Evolutionary conservation across 2,888 invertebrate genomes (phyloP).

Genomic region (Selenia dentaria): DNA sequence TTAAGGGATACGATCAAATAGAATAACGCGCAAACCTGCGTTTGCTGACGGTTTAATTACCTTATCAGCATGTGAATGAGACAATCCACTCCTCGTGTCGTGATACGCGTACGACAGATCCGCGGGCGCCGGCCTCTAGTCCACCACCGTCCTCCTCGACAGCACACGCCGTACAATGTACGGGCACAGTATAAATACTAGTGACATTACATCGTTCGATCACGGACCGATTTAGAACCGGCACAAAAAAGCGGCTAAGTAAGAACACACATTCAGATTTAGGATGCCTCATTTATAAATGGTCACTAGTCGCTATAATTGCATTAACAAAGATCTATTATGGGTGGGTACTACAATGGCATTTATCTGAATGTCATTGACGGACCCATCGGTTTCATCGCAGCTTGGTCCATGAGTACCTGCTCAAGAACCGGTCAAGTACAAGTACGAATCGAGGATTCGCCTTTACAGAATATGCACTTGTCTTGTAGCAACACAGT

Average conservation of each 20-base stretch:
- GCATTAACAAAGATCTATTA: neutral
- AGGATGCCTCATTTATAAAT: constrained; percentile 8
- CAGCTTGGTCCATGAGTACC: no score
- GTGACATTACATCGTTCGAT: neutral
- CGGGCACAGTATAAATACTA: neutral
- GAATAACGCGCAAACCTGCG: constrained; percentile 2
- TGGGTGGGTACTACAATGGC: neutral
- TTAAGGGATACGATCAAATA: no score
- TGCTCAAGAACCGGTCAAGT: no score
- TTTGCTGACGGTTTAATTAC: constrained; percentile 20
- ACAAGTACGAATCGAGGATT: no score
- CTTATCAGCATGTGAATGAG: constrained; percentile 30
- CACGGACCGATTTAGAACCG: neutral
- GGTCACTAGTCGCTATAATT: no score
- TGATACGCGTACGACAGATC: constrained; percentile 24
- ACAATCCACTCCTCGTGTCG: constrained; percentile 26
- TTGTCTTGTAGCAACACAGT: no score
- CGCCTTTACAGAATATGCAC: no score
- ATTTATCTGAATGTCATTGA: constrained; percentile 1
- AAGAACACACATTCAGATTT: constrained; percentile 12
- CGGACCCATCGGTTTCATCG: neutral
- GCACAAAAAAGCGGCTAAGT: constrained; percentile 29
- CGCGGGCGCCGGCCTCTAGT: neutral
- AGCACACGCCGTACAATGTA: neutral
- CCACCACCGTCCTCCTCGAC: neutral